phyloP scores from a whole-genome alignment of 2,797 vertebrate species.

The Chrysocyon brachyurus region DNA sequence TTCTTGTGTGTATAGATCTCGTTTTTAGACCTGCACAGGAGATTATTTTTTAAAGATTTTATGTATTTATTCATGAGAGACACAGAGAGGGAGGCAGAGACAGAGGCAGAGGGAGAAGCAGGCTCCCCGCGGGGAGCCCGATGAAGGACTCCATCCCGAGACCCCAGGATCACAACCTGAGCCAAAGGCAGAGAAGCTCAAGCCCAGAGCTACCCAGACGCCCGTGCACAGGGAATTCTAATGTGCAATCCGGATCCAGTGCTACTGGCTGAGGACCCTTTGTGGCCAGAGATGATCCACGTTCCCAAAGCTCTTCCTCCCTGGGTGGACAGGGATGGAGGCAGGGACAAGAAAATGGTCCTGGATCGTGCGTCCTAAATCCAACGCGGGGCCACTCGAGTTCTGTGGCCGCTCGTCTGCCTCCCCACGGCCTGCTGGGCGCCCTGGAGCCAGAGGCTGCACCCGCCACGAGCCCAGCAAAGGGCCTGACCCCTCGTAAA shows the following conservation, averaged over 20 bases:
- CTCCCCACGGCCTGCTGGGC: accelerated
- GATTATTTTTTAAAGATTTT: not conserved
- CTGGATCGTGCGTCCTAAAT: not conserved
- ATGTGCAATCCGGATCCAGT: accelerated
- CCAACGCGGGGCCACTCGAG: accelerated
- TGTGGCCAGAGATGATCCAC: accelerated
- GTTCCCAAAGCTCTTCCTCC: not conserved
- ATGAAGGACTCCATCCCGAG: too few species aligned
- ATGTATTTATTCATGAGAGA: too few species aligned
- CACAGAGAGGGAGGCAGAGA: too few species aligned
- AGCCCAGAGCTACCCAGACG: too few species aligned
- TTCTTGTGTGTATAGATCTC: accelerated
- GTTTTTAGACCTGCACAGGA: not conserved
- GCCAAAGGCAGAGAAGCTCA: too few species aligned
- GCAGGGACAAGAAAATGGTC: not conserved
- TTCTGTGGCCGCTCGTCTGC: not conserved
- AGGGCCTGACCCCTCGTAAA: not conserved
- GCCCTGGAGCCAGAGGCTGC: not conserved
- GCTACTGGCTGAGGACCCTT: not conserved
- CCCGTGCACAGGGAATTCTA: not conserved
- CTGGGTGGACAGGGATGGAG: too few species aligned
- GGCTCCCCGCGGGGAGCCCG: too few species aligned
- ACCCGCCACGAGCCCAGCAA: not conserved
- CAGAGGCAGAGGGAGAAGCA: too few species aligned
- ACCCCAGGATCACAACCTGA: too few species aligned